Base-by-base conservation (phyloP, 2,888 invertebrate genomes). In the Apocheima hispidaria region DNA sequence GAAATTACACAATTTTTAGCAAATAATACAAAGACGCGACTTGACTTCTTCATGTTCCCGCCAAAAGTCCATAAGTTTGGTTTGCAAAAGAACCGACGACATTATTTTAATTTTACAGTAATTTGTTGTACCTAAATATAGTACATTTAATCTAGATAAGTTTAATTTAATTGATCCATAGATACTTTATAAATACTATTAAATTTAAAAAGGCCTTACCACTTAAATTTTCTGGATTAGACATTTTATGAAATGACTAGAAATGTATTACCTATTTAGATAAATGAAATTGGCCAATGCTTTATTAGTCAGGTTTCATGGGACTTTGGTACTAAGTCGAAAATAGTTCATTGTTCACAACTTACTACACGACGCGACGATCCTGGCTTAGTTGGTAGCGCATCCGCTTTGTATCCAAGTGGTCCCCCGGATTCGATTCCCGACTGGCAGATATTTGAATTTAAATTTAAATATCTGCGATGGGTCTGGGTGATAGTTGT, bases 141-240 rank as follows among this genome's bases (percentile, higher is more conserved):
- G 0, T 48, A 14, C 7, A 36, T 28, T 38, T 28, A 5, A 7
- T 35, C 33, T 26, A 26, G 14, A 44, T 43, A 43, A 43, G 16
- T 14, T n/a, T 21, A 12, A n/a, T n/a, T n/a, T 21, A 23, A 30
- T 58, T 51, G 21, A 28, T 44, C 14, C 38, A 14, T 43, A 57
- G 35, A 41, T 50, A 56, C 12, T 16, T 18, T 5, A 6, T 26
- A 26, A 26, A 26, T 51, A 36, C 5, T 4, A 28, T 51, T 38
- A 14, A 14, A 12, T 21, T 56, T 18, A 38, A 33, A 58, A 54
- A n/a, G 59, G 59, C 63, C 59, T 63, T 63, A 51, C 18, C 52
- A 50, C 60, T 51, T 50, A 60, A 60, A 50, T 23, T 9, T 23
- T 46, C 33, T 26, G 18, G 49, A 35, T 44, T 35, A 33, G 28